Evolutionary conservation across 2,797 vertebrate genomes (phyloP), one percentile per base, ranked within the genome.

Genomic region (Phataginus tetradactyla): DNA sequence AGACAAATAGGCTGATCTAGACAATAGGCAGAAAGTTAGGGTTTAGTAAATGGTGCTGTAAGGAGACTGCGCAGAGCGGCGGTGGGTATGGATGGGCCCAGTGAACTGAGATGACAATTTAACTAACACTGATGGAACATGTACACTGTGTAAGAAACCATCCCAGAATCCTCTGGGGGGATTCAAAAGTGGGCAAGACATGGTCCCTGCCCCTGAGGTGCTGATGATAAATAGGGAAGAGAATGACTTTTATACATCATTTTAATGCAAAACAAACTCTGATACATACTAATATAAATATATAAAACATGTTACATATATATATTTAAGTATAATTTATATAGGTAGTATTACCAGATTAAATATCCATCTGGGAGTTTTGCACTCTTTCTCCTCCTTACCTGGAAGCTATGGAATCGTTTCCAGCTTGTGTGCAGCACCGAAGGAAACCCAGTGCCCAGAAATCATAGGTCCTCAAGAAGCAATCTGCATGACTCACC

Each of bases 261-360:
- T 91, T 95, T 34, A 96, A 83, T 71, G 14, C 63, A 79, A 88
- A 95, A 57, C 23, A 10, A 63, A 86, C 49, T 92, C 63, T 79
- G 55, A 32, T 34, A 42, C 59, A 42, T 59, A 42, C 8, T 79
- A 63, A 51, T 63, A 64, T 25, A 71, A 89, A 93, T 23, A 78
- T 0, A n/a, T 42, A 78, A 64, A 83, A 71, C 49, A 66, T 37
- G 27, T 64, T 45, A 45, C 45, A 45, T 86, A 39, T 34, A 45
- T 45, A 45, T 45, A 45, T 45, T 45, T 45, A 45, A 45, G 45
- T 45, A 45, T 45, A 45, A 45, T 45, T 45, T 45, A 11, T 45
- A 45, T 53, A 81, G 69, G 25, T 59, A 34, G 5, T 81, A 63
- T 71, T 45, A 45, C 45, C 45, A 45, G 12, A 45, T 45, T 64